Evolutionary conservation across 2,888 invertebrate genomes (phyloP), one percentile per base, ranked within the genome.

Genomic region (Drosophila nr. fundita): DNA sequence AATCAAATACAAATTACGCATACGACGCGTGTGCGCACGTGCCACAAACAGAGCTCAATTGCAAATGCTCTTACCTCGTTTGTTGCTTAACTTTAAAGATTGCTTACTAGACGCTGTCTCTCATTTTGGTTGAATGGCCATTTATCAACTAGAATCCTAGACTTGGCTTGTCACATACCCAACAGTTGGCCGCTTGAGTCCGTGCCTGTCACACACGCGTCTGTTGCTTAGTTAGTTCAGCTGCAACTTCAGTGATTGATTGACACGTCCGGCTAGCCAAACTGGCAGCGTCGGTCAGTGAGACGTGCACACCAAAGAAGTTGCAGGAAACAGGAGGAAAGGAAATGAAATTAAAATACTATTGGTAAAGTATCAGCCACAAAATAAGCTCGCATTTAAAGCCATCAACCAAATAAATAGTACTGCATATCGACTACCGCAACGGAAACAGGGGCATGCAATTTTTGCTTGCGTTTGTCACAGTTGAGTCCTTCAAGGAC

Each of bases 1-100:
- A 85, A 85, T 85, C 85, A 87, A 82, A 87, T 78, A 76, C 80
- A 89, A 85, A 85, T 85, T 85, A 85, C 80, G 75, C 63, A 87
- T 71, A 84, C 84, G 87, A 76, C 48, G 64, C 70, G 68, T 81
- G 81, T 59, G 81, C 67, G 63, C 82, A 89, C 84, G 89, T 87
- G 89, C 82, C 68, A 54, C 54, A 59, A 66, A 49, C 55, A 45
- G 13, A 24, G 18, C 45, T 13, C 38, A 63, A 65, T 49, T 62
- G 54, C 36, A 34, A 74, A 30, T 48, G 52, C 29, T 38, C 62
- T 11, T 52, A 34, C 13, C 63, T 24, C 18, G 10, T 18, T 30
- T 11, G 11, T 38, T 40, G 61, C 29, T 5, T 18, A 70, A 63
- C 61, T 76, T 71, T 60, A 71, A 77, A 65, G 32, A 52, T 52